Evolutionary conservation across 2,888 invertebrate species (phyloP).

Genomic region (Muscina levida): DNA sequence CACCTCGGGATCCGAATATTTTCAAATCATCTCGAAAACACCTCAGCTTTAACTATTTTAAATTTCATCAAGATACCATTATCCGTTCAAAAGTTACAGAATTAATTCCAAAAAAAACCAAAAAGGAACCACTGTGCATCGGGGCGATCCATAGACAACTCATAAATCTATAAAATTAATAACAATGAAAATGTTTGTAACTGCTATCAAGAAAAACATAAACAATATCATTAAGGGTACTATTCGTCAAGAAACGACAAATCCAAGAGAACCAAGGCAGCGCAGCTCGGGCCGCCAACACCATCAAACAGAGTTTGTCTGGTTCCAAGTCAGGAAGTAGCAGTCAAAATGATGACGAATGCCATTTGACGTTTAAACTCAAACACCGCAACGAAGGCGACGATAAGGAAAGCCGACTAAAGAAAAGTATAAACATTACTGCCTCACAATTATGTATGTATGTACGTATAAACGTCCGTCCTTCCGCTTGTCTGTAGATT

Average conservation of each 20-base stretch:
- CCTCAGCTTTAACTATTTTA: too few species aligned
- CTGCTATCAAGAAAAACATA: conserved; percentile 21
- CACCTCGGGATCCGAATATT: too few species aligned
- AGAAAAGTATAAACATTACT: too few species aligned
- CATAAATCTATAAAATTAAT: conserved; percentile 44
- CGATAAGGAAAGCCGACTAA: too few species aligned
- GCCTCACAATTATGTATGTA: not conserved
- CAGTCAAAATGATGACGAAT: conserved; percentile 64
- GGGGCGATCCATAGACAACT: too few species aligned
- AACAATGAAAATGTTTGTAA: conserved; percentile 48
- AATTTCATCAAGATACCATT: too few species aligned
- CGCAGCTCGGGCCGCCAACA: conserved; percentile 1
- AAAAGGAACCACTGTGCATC: too few species aligned
- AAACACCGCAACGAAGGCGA: not conserved
- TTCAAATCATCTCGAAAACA: too few species aligned
- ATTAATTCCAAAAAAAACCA: too few species aligned
- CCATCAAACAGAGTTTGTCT: conserved; percentile 22
- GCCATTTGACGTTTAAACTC: conserved; percentile 36
- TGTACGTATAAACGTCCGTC: not conserved
- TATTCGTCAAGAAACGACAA: too few species aligned
- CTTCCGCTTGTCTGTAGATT: not conserved
- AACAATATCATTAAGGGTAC: conserved; percentile 32
- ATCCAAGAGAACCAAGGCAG: not conserved
- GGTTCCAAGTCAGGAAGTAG: conserved; percentile 61
- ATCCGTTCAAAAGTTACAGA: too few species aligned